phyloP scores from a whole-genome alignment of 1,140 invertebrate species.

The Aphaenogaster rudis region DNA sequence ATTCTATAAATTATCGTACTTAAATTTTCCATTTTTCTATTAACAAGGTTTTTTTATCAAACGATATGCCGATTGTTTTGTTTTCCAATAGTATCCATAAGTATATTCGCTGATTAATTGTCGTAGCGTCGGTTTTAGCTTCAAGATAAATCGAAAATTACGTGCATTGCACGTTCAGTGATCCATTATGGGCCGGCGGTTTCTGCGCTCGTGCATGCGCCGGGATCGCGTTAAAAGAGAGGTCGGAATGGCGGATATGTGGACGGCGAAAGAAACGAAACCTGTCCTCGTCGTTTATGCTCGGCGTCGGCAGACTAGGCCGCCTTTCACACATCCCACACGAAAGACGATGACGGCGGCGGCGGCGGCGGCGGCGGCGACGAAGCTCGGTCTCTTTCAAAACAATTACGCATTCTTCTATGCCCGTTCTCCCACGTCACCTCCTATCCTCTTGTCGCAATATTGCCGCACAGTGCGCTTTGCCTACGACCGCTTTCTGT shows the following conservation, averaged over 20 bases:
- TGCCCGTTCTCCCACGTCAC: constrained; percentile 81
- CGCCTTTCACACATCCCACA: constrained; percentile 83
- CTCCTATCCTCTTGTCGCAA: constrained; percentile 75
- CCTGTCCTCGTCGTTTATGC: constrained; percentile 70
- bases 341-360: constrained; percentile 68
- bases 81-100: not conserved
- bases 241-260: constrained; percentile 50
- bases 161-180: not conserved
- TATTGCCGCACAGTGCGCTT: constrained; percentile 17
- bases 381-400: constrained; percentile 81
- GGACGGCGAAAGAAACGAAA: constrained; percentile 72
- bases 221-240: constrained; percentile 58
- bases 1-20: not conserved
- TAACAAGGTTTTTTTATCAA: not conserved
- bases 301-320: constrained; percentile 61
- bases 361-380: constrained; percentile 9
- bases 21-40: not conserved
- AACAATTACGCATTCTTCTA: constrained; percentile 84
- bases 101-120: not conserved
- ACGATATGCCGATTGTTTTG: too few species aligned
- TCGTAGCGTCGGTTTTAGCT: not conserved
- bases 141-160: not conserved
- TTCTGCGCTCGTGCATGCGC: constrained; percentile 6
- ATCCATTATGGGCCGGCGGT: constrained; percentile 20
- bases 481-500: constrained; percentile 48